A percentile compares a stretch with the other conserved stretches of the same genome.
Conservation (phyloP, 1,140 invertebrate genomes). For the Holotrichia oblita region DNA sequence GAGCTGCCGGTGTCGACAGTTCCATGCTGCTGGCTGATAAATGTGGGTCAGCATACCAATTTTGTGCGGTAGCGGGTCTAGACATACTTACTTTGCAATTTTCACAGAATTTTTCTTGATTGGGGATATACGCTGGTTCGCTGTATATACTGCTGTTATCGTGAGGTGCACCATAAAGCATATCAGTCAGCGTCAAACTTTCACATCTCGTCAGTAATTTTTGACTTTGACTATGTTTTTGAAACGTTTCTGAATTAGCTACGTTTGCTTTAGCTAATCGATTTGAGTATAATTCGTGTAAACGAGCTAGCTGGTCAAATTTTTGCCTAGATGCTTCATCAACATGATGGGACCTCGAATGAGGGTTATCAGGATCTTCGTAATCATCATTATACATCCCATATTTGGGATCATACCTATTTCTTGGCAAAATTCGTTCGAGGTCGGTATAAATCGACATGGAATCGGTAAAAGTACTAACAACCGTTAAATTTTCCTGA, state of each 20-base stretch:
- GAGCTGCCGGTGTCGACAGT: slow-evolving; percentile 58
- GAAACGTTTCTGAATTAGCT: slow-evolving; percentile 66
- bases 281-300: slow-evolving; percentile 75
- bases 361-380: slow-evolving; percentile 59
- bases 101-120: slow-evolving; percentile 80
- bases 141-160: slow-evolving; percentile 81
- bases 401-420: slow-evolving; percentile 56
- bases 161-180: slow-evolving; percentile 70
- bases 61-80: slow-evolving; percentile 72
- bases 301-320: slow-evolving; percentile 73
- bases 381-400: slow-evolving; percentile 58
- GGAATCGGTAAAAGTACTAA: slow-evolving; percentile 86
- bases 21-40: slow-evolving; percentile 63
- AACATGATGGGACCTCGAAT: slow-evolving; percentile 46
- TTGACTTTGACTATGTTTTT: slow-evolving; percentile 61
- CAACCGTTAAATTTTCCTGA: slow-evolving; percentile 88
- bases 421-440: slow-evolving; percentile 66
- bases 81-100: slow-evolving; percentile 77
- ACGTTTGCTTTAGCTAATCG: slow-evolving; percentile 71
- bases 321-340: slow-evolving; percentile 60
- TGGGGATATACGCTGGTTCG: slow-evolving; percentile 79
- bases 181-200: slow-evolving; percentile 76
- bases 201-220: slow-evolving; percentile 66
- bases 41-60: slow-evolving; percentile 62
- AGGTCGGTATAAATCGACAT: slow-evolving; percentile 80